These are phyloP conservation scores for Chloroclystis v-ata DNA, from an alignment of 2,888 invertebrate species.

Conservation along the genomic window DNA sequence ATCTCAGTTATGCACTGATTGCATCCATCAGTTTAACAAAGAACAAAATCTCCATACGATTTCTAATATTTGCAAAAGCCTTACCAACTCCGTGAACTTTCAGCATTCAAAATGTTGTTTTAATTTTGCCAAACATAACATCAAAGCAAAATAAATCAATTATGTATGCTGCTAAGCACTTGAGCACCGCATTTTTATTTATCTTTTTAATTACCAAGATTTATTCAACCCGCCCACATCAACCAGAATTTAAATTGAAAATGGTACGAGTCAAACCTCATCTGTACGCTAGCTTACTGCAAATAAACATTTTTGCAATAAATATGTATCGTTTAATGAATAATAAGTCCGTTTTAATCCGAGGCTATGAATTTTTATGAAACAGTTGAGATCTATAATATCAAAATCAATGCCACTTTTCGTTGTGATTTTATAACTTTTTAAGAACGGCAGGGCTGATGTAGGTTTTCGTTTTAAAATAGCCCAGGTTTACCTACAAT, in stretches of 20 bases:
- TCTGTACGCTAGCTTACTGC: conserved; percentile 7
- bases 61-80: too few relatives aligned
- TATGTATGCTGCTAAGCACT: neutral
- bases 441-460: too few relatives aligned
- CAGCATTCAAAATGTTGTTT: too few relatives aligned
- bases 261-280: conserved; percentile 3
- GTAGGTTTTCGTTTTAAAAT: too few relatives aligned
- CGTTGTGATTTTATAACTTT: too few relatives aligned
- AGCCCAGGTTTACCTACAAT: too few relatives aligned
- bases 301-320: conserved; percentile 13
- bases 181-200: neutral
- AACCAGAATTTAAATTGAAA: conserved; percentile 8
- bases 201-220: conserved; percentile 1
- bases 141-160: neutral
- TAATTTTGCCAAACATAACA: neutral
- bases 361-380: neutral
- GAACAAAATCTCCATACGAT: too few relatives aligned
- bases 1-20: too few relatives aligned
- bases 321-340: conserved; percentile 9
- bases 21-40: too few relatives aligned
- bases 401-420: too few relatives aligned
- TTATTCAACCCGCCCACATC: conserved; percentile 1
- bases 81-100: too few relatives aligned
- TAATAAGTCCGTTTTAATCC: conserved; percentile 1
- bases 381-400: too few relatives aligned